Percentiles rank a stretch among this genome's conserved stretches.
Evolutionary conservation across 1,140 invertebrate genomes (phyloP).

Genomic region (Sycophaga agraensis): DNA sequence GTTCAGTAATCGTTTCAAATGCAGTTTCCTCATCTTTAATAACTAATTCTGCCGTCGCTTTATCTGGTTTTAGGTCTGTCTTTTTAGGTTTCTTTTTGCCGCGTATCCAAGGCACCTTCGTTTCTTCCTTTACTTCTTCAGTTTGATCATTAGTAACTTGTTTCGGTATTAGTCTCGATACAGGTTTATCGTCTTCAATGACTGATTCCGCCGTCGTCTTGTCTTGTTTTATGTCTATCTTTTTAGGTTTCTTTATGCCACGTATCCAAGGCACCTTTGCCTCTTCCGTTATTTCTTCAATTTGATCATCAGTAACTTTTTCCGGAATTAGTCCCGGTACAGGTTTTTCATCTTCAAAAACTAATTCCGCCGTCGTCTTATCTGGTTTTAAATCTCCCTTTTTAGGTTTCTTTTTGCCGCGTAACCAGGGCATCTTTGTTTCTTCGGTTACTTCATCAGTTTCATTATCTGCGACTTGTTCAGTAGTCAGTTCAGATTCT

Average conservation of each 20-base stretch:
- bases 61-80: constrained; percentile 12
- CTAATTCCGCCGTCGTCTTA: too few species aligned
- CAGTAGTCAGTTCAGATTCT: background rate
- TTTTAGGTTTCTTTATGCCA: constrained; percentile 22
- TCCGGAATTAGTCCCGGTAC: too few species aligned
- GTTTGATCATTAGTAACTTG: background rate
- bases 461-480: background rate
- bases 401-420: constrained; percentile 34
- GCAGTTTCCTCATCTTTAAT: background rate
- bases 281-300: background rate
- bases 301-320: too few species aligned
- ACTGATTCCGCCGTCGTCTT: background rate
- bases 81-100: constrained; percentile 23
- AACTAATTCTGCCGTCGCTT: background rate
- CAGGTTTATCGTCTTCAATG: constrained; percentile 18
- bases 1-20: background rate
- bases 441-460: background rate
- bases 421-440: constrained; percentile 41
- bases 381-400: constrained; percentile 31
- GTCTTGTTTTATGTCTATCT: too few species aligned
- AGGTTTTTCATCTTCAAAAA: too few species aligned
- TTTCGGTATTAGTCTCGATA: background rate
- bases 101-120: constrained; percentile 28
- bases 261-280: constrained; percentile 29
- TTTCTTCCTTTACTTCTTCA: constrained; percentile 28